Percentiles rank a stretch among this genome's conserved stretches.
Evolutionary conservation across 2,113 vertebrate genomes (phyloP).

Genomic region (Taurulus bubalis): DNA sequence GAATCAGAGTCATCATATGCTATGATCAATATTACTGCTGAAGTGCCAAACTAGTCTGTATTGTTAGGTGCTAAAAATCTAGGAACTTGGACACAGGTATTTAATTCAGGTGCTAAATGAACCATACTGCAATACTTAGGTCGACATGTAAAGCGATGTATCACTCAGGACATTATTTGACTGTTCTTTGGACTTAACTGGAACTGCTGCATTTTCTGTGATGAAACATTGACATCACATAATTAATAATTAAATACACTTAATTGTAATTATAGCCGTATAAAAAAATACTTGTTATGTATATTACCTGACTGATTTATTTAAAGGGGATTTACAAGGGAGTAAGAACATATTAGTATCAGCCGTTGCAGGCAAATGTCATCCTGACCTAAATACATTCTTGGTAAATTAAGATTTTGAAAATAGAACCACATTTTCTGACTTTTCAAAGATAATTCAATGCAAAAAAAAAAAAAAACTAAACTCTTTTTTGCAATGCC

Average conservation of each 20-base stretch:
- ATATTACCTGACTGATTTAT: neutral
- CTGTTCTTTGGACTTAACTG: neutral
- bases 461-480: neutral
- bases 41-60: neutral
- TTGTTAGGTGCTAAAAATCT: neutral
- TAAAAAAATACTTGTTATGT: neutral
- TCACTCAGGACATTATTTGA: neutral
- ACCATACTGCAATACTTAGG: neutral
- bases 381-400: neutral
- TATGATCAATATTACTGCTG: neutral
- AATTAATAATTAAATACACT: neutral
- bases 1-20: neutral
- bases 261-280: neutral
- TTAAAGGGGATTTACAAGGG: neutral
- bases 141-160: neutral
- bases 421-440: neutral
- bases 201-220: neutral
- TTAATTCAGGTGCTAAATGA: too few relatives aligned
- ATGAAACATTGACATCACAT: neutral
- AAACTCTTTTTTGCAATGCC: neutral
- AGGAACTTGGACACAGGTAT: neutral
- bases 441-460: too few relatives aligned
- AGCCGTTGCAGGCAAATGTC: neutral
- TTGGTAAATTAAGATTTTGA: neutral
- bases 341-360: neutral